These are phyloP conservation scores for Nasonovia ribisnigri DNA, from an alignment of 2,888 invertebrate genomes.

Conservation along the genomic window DNA sequence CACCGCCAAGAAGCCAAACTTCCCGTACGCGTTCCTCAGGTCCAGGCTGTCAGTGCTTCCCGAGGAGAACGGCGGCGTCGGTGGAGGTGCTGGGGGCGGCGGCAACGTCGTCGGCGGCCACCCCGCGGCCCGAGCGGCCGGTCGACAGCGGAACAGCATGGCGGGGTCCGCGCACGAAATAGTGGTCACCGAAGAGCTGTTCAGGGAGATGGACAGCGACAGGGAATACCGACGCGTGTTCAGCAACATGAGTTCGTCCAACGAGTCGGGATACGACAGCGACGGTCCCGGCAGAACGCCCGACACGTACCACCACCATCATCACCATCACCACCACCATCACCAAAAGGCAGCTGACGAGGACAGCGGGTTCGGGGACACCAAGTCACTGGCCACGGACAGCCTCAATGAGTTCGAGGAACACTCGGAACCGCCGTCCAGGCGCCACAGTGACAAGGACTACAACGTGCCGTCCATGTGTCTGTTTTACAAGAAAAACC, in stretches of 20 bases:
- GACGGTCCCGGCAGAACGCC: conserved; percentile 71
- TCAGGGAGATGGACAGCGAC: conserved; percentile 61
- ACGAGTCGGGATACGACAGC: conserved; percentile 87
- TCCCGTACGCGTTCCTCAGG: conserved; percentile 83
- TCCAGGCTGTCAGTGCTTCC: conserved; percentile 83
- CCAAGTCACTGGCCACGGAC: conserved; percentile 54
- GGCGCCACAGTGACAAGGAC: conserved; percentile 50
- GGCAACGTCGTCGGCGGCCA: background rate
- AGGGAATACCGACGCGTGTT: conserved; percentile 64
- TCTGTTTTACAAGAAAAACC: conserved; percentile 66
- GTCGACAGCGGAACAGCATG: background rate
- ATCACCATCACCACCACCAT: background rate
- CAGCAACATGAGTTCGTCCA: conserved; percentile 81
- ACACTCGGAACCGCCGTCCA: conserved; percentile 5
- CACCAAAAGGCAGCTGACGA: conserved; percentile 42
- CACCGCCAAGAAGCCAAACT: conserved; percentile 76
- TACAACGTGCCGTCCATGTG: conserved; percentile 66
- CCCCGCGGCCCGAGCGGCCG: background rate
- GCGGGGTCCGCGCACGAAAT: conserved; percentile 23
- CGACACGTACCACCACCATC: conserved; percentile 29
- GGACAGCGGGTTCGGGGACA: conserved; percentile 61
- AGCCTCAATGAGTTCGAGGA: conserved; percentile 58
- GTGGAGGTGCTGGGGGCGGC: conserved; percentile 68
- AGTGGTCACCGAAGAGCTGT: conserved; percentile 59
- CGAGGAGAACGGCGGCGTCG: conserved; percentile 69